Evolutionary conservation across 2,113 vertebrate genomes (phyloP), one percentile per base, ranked within the genome.

Genomic region (Embiotoca jacksoni): DNA sequence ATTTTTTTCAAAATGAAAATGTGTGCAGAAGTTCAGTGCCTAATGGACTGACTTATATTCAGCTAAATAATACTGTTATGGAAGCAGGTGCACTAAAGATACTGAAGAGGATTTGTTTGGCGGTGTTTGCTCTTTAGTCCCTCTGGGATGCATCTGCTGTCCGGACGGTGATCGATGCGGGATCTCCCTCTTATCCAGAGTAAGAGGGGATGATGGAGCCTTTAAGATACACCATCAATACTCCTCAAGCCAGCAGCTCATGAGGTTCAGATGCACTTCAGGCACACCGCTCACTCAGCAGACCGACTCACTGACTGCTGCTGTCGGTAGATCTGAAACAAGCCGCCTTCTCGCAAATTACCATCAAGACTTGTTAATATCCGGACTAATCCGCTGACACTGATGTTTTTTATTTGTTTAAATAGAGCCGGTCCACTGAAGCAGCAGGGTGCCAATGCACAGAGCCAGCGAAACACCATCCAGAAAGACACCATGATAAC

Each of bases 211-310:
- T 52, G 60, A 73, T 73, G 57, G 16, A 77, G 33, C 56, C 0
- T 47, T 57, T 72, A 69, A 76, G 65, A 60, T 54, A 0, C 3
- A 6, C 46, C 73, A 63, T 78, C 73, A 69, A 55, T 16, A 41
- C 60, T 13, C 53, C 46, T 69, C 39, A 30, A 46, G 56, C 46
- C 37, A 66, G 60, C 62, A 77, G 69, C 71, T 83, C 72, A 83
- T 72, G 46, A 35, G 30, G 62, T 37, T 79, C 52, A 66, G 72
- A 66, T 31, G 6, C 33, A 23, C 44, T 30, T 49, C 37, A 62
- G 56, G 33, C 36, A 62, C 60, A 47, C 16, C 50, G 52, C 33
- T 10, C 23, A 23, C 23, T 23, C 23, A 23, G 23, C 23, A 23
- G 23, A 23, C 23, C 23, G 23, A 23, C 14, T 49, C 23, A 52